Evolutionary conservation across 2,797 vertebrate species (phyloP), one percentile per base, ranked within the genome.

Genomic region (Coluber constrictor): DNA sequence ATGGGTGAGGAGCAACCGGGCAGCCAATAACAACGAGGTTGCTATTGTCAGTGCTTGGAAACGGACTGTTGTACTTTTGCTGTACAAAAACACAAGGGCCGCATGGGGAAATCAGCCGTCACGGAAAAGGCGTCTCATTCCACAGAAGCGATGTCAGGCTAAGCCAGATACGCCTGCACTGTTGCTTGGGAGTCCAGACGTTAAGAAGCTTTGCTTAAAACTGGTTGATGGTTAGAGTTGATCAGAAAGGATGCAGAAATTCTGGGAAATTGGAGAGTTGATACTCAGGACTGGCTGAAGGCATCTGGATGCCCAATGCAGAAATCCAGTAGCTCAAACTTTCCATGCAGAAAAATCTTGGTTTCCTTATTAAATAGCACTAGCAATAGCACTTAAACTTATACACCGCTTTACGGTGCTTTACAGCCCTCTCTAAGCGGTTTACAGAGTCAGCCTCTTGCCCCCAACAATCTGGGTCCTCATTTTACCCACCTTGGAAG

Each of bases 81-180:
- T 94, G 95, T 94, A 88, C 92, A 95, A 95, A 95, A 95, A 94
- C 91, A 95, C 88, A 91, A 94, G 54, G 88, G 93, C 91, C 56
- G 25, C 9, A 74, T 27, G 60, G 92, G 90, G 90, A 95, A 47
- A 93, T 56, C 79, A 55, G 74, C 79, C 47, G 83, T 59, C 27
- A 91, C 37, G 51, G 87, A 88, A 92, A 0, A 83, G 89, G 90
- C 0, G 0, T 87, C 12, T 9, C 89, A 86, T 92, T 94, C 94
- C 92, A 92, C 23, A 10, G 89, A 25, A 0, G 54, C 3, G 74
- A 92, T 51, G 92, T 83, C 92, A 94, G 57, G 74, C 16, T 89
- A 60, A 94, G 94, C 63, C 37, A 91, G 91, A 59, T 29, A 90
- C 90, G 79, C 37, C 12, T 25, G 74, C 29, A 59, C 0, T 47